phyloP scores from a whole-genome alignment of 2,888 invertebrate species.

The Sarcophaga subvicina region DNA sequence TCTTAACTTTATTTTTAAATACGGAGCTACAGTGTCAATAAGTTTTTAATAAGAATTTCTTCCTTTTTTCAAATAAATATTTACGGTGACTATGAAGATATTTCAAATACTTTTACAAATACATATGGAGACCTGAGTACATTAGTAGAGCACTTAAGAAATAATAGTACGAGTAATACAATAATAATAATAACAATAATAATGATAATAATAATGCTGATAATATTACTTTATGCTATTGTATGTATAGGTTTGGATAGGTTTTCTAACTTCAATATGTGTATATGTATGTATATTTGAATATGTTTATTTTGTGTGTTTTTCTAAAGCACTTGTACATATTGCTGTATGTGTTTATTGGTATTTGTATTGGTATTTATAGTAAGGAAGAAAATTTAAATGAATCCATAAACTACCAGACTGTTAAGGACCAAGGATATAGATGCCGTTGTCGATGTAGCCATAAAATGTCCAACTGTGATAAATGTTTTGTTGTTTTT shows the following conservation, averaged over 20 bases:
- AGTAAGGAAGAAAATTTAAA: conserved; percentile 41
- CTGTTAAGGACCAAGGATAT: conserved; percentile 81
- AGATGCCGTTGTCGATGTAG: conserved; percentile 80
- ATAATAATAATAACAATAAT: neutral
- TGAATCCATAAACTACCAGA: conserved; percentile 76
- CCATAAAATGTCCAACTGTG: conserved; percentile 80
- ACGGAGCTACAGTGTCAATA: no score
- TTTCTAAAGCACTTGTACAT: neutral
- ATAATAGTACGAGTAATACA: neutral
- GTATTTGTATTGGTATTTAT: neutral
- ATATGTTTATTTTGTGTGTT: conserved; percentile 11
- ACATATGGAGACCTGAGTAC: no score
- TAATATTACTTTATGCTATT: neutral
- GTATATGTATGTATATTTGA: conserved; percentile 31
- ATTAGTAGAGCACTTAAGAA: no score
- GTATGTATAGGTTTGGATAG: conserved; percentile 15
- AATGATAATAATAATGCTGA: no score
- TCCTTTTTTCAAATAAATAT: no score
- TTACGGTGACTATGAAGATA: no score
- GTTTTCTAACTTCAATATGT: conserved; percentile 31
- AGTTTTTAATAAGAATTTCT: no score
- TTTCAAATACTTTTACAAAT: no score
- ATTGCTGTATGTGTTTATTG: conserved; percentile 1
- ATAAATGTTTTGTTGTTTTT: conserved; percentile 67
- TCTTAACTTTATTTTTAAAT: no score